Evolutionary conservation across 2,113 vertebrate genomes (phyloP), one percentile per base, ranked within the genome.

Genomic region (Fulmarus glacialis): DNA sequence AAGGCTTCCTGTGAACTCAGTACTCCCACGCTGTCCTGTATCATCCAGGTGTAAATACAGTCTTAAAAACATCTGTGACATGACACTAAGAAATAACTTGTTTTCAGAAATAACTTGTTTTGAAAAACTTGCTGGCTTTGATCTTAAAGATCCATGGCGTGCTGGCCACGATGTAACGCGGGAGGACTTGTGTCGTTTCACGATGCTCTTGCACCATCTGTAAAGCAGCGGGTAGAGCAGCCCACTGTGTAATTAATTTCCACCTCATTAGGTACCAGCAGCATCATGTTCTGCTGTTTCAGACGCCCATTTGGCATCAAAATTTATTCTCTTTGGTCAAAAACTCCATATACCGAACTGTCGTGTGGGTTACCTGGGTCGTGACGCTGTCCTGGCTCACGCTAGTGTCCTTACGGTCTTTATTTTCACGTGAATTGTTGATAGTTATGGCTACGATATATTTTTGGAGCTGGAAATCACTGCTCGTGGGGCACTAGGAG

Each of bases 401-500:
- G 0, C 59, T 12, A 16, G 23, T 2, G 0, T 53, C 48, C 32
- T 36, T 43, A 6, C 6, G 11, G 23, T 55, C 26, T 79, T 60
- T 36, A 19, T 60, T 93, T 71, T 22, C 52, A 63, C 48, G 30
- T 4, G 34, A 56, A 22, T 15, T 58, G 30, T 36, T 58, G 56
- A 6, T 56, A 29, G 14, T 0, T 0, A 2, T 55, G 23, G 47
- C 32, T 24, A 3, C 0, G 8, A 12, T 15, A 5, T 23, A 5
- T 29, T 55, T 22, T 17, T 64, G 64, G 38, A 73, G 43, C 59
- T 85, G 83, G 27, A 32, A 63, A 7, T 58, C 6, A 2, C 36
- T 60, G 27, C 12, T 22, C 0, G 2, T 26, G 47, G 55, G 45
- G 24, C 7, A 56, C 20, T 23, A 8, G 72, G 27, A 78, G 43